phyloP scores from a whole-genome alignment of 1,140 invertebrate genomes.

The Macrostomum lignano region DNA sequence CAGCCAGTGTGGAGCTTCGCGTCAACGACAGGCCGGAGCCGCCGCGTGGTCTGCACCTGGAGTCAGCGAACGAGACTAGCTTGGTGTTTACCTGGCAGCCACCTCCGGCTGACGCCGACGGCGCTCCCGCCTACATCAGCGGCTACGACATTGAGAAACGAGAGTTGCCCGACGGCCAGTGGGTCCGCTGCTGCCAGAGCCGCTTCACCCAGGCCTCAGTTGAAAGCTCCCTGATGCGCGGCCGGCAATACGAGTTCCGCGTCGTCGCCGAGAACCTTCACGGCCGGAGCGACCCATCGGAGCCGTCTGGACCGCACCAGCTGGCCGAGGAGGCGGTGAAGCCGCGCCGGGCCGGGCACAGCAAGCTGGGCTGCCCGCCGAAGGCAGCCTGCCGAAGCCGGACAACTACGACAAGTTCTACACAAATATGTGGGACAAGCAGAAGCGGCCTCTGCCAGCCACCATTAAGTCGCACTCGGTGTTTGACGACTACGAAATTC shows the following conservation, averaged over 20 bases:
- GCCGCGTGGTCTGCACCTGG: conserved; percentile 60
- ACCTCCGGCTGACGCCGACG: conserved; percentile 41
- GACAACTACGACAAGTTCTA: no score
- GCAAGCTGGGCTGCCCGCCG: no score
- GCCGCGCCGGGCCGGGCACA: no score
- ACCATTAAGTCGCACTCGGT: conserved; percentile 72
- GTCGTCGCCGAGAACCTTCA: conserved; percentile 91
- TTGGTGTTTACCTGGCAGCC: conserved; percentile 76
- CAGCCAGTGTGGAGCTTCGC: conserved; percentile 71
- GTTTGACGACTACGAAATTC: conserved; percentile 86
- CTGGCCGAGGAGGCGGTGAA: no score
- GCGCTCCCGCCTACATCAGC: conserved; percentile 63
- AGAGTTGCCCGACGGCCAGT: conserved; percentile 59
- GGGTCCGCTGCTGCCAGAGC: conserved; percentile 76
- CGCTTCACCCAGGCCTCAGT: conserved; percentile 30
- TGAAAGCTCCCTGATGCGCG: conserved; percentile 29
- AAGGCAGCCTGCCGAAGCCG: no score
- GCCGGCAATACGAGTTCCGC: conserved; percentile 73
- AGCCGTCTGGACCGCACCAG: no score
- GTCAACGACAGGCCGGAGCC: conserved; percentile 86
- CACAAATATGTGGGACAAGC: no score
- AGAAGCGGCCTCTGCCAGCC: no score
- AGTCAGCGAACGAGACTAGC: conserved; percentile 68
- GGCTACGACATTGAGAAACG: conserved; percentile 80
- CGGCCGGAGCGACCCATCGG: conserved; percentile 73